These are phyloP conservation scores for Andrena flavipes DNA, from an alignment of 2,888 invertebrate genomes.

Conservation along the genomic window DNA sequence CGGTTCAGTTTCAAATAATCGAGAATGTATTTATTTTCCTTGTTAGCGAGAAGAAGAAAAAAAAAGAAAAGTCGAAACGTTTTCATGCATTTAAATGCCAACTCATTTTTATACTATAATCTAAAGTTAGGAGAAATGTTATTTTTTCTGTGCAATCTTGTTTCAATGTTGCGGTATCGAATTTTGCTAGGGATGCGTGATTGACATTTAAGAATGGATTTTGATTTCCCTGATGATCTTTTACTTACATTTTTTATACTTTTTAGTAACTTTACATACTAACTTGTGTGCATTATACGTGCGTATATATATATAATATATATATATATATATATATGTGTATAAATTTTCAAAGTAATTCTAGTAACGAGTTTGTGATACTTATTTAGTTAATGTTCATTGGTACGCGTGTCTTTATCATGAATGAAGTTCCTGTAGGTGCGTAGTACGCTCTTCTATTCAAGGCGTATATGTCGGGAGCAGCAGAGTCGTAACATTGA, in stretches of 20 bases:
- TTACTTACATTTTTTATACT: conserved; percentile 35
- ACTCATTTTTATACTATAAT: conserved; percentile 75
- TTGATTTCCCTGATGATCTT: conserved; percentile 29
- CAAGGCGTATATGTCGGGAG: conserved; percentile 37
- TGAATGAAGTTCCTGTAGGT: conserved; percentile 68
- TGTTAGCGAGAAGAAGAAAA: conserved; percentile 32
- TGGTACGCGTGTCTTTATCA: conserved; percentile 46
- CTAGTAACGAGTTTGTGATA: conserved; percentile 44
- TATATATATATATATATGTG: not conserved
- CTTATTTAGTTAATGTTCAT: conserved; percentile 49
- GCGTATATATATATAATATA: conserved; percentile 14
- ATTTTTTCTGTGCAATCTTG: conserved; percentile 77
- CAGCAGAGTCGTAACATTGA: conserved; percentile 77
- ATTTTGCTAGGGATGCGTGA: conserved; percentile 38
- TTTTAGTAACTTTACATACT: conserved; percentile 43
- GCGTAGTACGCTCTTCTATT: conserved; percentile 46
- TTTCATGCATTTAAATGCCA: conserved; percentile 74
- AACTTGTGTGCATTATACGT: conserved; percentile 42
- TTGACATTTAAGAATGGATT: conserved; percentile 33
- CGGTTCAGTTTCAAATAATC: conserved; percentile 54
- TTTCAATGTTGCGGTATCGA: conserved; percentile 77
- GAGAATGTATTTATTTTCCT: conserved; percentile 58
- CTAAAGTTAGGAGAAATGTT: conserved; percentile 69
- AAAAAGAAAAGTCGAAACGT: conserved; percentile 39
- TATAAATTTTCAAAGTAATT: conserved; percentile 29